phyloP scores from a whole-genome alignment of 92 coral and sea anemone species.

The Phenganax marumi region DNA sequence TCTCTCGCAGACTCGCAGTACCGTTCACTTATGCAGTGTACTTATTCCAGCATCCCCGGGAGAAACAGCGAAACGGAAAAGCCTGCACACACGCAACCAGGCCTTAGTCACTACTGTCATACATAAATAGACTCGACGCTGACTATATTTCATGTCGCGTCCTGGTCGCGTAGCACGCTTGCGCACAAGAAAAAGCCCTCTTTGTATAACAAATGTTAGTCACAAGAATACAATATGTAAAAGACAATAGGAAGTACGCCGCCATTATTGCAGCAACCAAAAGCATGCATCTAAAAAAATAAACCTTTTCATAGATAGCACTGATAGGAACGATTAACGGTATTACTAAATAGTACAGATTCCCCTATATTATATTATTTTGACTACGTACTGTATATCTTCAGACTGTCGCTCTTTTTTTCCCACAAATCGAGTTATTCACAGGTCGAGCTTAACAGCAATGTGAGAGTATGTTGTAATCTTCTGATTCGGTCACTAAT shows the following conservation, averaged over 20 bases:
- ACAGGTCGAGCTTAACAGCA: too few species aligned
- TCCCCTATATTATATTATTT: background rate
- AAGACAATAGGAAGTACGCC: background rate
- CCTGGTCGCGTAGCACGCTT: too few species aligned
- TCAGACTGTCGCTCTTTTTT: background rate
- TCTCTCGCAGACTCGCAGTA: background rate
- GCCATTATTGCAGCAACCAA: background rate
- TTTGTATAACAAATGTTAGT: background rate
- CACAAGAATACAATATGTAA: background rate
- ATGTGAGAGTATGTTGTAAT: too few species aligned
- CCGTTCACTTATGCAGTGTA: background rate
- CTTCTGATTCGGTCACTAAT: too few species aligned
- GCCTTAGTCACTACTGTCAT: too few species aligned
- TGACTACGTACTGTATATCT: background rate
- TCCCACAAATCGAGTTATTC: too few species aligned
- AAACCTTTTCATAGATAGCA: background rate
- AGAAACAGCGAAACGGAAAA: background rate
- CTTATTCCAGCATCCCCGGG: slow-evolving; percentile 4
- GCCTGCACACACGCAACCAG: too few species aligned
- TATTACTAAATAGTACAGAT: background rate
- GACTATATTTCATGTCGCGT: too few species aligned
- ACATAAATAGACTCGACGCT: too few species aligned
- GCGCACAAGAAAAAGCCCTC: background rate
- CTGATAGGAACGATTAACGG: background rate
- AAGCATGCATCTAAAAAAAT: background rate